Evolutionary conservation across 2,797 vertebrate species (phyloP).

Genomic region (Danio tinwini): DNA sequence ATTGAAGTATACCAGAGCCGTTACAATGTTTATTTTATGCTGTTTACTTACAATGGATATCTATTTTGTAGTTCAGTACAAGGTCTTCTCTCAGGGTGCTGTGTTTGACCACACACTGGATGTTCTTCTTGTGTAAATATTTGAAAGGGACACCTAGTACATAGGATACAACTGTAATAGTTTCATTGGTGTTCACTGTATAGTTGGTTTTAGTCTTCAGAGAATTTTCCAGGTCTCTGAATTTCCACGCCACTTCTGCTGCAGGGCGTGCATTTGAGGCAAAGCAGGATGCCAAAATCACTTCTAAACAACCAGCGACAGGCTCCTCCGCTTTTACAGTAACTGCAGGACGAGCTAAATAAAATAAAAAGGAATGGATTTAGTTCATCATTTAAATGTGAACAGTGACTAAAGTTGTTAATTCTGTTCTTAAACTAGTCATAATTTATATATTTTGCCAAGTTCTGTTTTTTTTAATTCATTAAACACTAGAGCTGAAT

Average conservation of each 20-base stretch:
- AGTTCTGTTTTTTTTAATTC: no score
- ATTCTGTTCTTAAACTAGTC: neutral
- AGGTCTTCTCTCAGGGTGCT: neutral
- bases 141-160: slow-evolving; percentile 62
- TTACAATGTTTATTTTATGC: no score
- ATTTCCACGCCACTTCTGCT: slow-evolving; percentile 62
- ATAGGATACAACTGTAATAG: slow-evolving; percentile 56
- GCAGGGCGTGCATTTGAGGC: slow-evolving; percentile 61
- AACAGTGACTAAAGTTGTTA: neutral
- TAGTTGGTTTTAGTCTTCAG: neutral
- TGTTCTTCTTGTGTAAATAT: slow-evolving; percentile 40
- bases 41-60: slow-evolving; percentile 68
- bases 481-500: no score
- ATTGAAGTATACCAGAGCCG: no score
- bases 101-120: slow-evolving; percentile 65
- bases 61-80: slow-evolving; percentile 45
- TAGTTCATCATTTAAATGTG: neutral
- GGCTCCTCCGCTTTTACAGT: neutral
- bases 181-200: slow-evolving; percentile 49
- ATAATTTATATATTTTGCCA: no score
- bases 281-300: slow-evolving; percentile 58
- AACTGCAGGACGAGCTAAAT: neutral
- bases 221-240: neutral
- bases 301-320: slow-evolving; percentile 47
- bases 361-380: neutral